A percentile compares a stretch with the other conserved stretches of the same genome.
These are phyloP conservation scores for Proisotoma minuta DNA, from an alignment of 2,888 invertebrate species.

Conservation along the genomic window DNA sequence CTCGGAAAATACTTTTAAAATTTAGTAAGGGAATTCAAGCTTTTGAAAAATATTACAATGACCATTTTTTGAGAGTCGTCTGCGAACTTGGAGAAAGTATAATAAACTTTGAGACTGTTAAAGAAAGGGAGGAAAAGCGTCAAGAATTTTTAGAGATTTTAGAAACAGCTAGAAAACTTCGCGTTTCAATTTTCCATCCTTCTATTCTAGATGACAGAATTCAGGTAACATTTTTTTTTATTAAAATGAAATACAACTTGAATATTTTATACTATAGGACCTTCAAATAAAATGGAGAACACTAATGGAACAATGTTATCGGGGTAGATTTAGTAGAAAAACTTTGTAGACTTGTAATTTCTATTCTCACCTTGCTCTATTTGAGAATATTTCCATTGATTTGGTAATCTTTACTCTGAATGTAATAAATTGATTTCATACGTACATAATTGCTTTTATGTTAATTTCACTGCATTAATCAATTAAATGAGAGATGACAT, in stretches of 20 bases:
- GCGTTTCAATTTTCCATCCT: conserved; percentile 34
- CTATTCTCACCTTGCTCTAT: no score
- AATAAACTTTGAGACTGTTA: conserved; percentile 7
- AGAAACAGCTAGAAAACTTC: conserved; percentile 22
- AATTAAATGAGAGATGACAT: no score
- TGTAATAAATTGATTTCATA: no score
- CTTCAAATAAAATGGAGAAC: conserved; percentile 33
- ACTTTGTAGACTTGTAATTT: conserved; percentile 16
- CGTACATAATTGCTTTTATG: no score
- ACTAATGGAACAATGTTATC: conserved; percentile 27
- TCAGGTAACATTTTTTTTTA: conserved; percentile 19
- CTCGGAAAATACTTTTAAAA: conserved; percentile 9
- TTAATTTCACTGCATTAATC: no score
- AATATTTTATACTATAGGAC: conserved; percentile 17
- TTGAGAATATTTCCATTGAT: no score
- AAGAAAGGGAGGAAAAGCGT: conserved; percentile 29
- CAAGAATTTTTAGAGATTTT: conserved; percentile 31
- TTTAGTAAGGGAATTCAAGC: conserved; percentile 15
- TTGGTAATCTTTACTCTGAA: no score
- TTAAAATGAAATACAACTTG: not conserved
- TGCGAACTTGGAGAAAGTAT: not conserved
- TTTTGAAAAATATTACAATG: conserved; percentile 33
- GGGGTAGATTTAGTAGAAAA: conserved; percentile 24
- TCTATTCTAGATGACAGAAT: conserved; percentile 34
- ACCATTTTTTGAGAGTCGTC: conserved; percentile 21